Evolutionary conservation across 1,140 invertebrate species (phyloP).

Genomic region (Anoplophora glabripennis): DNA sequence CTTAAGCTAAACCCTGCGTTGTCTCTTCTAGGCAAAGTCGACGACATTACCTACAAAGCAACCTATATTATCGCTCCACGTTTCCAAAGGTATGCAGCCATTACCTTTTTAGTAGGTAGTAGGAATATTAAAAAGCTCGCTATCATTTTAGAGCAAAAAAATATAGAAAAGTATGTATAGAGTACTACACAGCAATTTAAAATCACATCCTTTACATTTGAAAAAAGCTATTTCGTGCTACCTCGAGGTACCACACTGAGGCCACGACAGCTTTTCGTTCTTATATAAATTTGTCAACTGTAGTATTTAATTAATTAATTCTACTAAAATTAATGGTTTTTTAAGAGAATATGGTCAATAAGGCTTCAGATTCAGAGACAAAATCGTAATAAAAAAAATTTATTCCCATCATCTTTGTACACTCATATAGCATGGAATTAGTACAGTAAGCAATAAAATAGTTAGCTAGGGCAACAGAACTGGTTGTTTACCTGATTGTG

Average conservation of each 20-base stretch:
- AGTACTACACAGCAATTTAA: too few relatives aligned
- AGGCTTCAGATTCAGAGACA: conserved; percentile 29
- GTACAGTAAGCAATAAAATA: neutral
- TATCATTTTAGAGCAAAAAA: neutral
- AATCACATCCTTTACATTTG: conserved; percentile 1
- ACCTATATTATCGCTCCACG: conserved; percentile 39
- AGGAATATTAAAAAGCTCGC: neutral
- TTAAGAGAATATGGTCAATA: neutral
- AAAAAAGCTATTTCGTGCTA: neutral
- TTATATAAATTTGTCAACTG: neutral
- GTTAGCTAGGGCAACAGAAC: conserved; percentile 26
- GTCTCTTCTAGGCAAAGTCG: conserved; percentile 40
- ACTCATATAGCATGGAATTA: neutral
- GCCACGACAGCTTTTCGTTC: too few relatives aligned
- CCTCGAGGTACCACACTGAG: too few relatives aligned
- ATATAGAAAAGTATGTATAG: conserved; percentile 1
- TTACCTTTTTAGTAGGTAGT: neutral
- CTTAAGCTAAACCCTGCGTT: conserved; percentile 35
- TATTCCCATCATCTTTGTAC: conserved; percentile 16
- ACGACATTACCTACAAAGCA: conserved; percentile 34
- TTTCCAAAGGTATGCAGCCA: conserved; percentile 11
- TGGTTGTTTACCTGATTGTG: conserved; percentile 40
- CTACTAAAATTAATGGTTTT: too few relatives aligned
- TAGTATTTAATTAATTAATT: neutral
- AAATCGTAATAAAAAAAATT: conserved; percentile 12